These are phyloP conservation scores for Drosophila maculinotata DNA, from an alignment of 2,888 invertebrate genomes.

Conservation along the genomic window DNA sequence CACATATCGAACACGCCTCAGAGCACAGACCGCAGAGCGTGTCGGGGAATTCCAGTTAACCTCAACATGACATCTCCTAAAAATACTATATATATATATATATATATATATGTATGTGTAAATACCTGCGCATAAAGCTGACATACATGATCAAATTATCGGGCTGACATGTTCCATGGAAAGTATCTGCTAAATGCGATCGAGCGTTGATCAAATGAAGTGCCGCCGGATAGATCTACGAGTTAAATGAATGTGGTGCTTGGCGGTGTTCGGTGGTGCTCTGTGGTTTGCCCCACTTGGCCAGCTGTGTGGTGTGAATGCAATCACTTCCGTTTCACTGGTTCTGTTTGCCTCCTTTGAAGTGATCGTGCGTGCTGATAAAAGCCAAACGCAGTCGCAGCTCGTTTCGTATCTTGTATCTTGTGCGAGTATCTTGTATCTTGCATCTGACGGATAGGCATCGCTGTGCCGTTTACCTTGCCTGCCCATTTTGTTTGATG, in stretches of 20 bases:
- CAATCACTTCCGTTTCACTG: constrained; percentile 77
- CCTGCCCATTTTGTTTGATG: constrained; percentile 63
- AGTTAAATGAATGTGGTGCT: too few species aligned
- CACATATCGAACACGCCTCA: constrained; percentile 29
- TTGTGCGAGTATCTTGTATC: constrained; percentile 59
- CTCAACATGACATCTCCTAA: constrained; percentile 52
- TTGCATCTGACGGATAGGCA: constrained; percentile 71
- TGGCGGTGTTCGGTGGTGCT: constrained; percentile 7
- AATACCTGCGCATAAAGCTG: constrained; percentile 52
- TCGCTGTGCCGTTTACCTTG: constrained; percentile 59
- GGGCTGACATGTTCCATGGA: constrained; percentile 47
- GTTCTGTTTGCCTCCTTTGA: constrained; percentile 64
- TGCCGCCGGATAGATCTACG: constrained; percentile 33
- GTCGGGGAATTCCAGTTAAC: constrained; percentile 66
- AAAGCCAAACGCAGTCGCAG: constrained; percentile 59
- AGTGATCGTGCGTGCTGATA: constrained; percentile 80
- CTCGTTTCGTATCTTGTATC: constrained; percentile 56
- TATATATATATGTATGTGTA: constrained; percentile 12
- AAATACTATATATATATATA: not conserved
- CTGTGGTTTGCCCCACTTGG: constrained; percentile 28
- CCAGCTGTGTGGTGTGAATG: constrained; percentile 70
- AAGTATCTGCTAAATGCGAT: constrained; percentile 59
- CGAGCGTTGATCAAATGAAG: constrained; percentile 56
- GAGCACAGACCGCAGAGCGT: constrained; percentile 14
- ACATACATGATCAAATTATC: constrained; percentile 71